Conservation (phyloP, 2,113 vertebrate genomes). For the Tympanuchus pallidicinctus region DNA sequence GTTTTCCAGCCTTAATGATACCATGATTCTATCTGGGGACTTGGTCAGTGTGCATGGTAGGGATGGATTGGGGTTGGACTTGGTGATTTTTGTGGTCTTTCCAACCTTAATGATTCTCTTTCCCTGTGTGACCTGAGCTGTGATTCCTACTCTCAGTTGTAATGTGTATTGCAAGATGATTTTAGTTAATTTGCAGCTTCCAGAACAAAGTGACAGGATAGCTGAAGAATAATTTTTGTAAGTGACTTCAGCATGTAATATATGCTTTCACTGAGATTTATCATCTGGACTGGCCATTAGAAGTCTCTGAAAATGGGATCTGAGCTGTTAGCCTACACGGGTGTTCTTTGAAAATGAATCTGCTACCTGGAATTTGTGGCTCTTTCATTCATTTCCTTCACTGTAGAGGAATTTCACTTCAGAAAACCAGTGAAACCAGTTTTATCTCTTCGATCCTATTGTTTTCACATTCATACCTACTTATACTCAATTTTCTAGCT, state of each 20-base stretch:
- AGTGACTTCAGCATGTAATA: not conserved
- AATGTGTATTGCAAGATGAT: fast-evolving
- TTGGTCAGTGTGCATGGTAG: too few relatives aligned
- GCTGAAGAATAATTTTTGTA: not conserved
- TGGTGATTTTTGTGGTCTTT: too few relatives aligned
- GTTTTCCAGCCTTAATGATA: too few relatives aligned
- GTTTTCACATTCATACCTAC: not conserved
- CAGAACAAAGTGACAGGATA: not conserved
- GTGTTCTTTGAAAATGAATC: not conserved
- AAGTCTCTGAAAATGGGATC: not conserved
- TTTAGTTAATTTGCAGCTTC: not conserved
- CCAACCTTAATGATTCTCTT: too few relatives aligned
- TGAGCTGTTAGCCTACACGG: not conserved
- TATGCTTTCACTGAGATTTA: not conserved
- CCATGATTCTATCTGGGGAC: too few relatives aligned
- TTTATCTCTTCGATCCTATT: not conserved
- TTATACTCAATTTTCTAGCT: not conserved
- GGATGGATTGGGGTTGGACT: too few relatives aligned
- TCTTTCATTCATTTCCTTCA: not conserved
- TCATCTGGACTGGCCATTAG: not conserved
- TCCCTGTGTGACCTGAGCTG: not conserved
- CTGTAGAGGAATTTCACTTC: not conserved
- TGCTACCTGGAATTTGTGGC: not conserved
- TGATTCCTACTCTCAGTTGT: fast-evolving
- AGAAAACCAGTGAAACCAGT: not conserved